Base-by-base conservation (phyloP, 1,140 invertebrate genomes). In the Zaprionus inermis region DNA sequence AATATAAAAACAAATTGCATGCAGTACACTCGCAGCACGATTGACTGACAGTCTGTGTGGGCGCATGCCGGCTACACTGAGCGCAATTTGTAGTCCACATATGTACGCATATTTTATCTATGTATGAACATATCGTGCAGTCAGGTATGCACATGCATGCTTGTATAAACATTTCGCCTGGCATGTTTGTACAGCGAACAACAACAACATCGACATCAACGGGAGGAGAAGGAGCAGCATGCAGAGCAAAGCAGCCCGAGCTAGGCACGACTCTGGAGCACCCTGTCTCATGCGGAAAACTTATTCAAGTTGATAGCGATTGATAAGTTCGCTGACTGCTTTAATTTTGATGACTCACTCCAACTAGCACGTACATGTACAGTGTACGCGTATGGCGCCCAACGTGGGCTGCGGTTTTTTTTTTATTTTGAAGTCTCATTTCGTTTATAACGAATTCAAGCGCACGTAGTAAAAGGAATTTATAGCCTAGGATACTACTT, bases 91-190 rank as follows among this genome's bases (percentile, higher is more conserved):
- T 22, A 44, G 38, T 49, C 18, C 20, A 10, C 22, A 18, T 49
- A 49, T 22, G 44, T 11, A 49, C 18, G 18, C 44, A 49, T 49
- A 49, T 49, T 6, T 49, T 49, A 49, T 49, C 44, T 44, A 16
- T 44, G 44, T 49, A 44, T 44, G 38, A 44, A 16, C 44, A 49
- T 49, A 22, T 49, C 44, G 0, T 22, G 44, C 44, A 9, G 44
- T 22, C 44, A 49, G 44, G 44, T 49, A 49, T 49, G 44, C 44
- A 20, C 16, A 22, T 22, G 44, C 44, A 49, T 49, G 44, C 44
- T 49, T 49, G 18, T 49, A 18, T 49, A 49, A 49, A 49, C 18
- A 49, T 49, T 49, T 49, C 44, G 44, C 44, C 44, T 49, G 44
- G 18, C 44, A 49, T 49, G 44, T 49, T 49, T 11, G 18, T 20